These are phyloP conservation scores for Bos javanicus DNA, from an alignment of 2,113 vertebrate species.

Conservation along the genomic window DNA sequence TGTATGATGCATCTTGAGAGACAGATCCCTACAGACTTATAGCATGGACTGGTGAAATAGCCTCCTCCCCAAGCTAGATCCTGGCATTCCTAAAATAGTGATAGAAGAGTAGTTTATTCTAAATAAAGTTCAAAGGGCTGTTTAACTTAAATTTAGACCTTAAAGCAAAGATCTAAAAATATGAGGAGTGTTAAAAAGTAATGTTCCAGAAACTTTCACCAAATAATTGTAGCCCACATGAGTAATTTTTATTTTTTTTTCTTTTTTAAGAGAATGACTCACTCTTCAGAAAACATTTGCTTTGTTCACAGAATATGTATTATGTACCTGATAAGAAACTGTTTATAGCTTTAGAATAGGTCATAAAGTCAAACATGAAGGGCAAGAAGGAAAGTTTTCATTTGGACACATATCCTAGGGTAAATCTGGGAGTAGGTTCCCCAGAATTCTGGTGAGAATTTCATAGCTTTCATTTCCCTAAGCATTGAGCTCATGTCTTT, in stretches of 20 bases:
- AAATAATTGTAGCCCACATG: slow-evolving; percentile 27
- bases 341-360: background rate
- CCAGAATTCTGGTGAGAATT: background rate
- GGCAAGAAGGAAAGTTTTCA: background rate
- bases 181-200: slow-evolving; percentile 18
- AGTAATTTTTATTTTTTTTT: slow-evolving; percentile 2
- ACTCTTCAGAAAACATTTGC: background rate
- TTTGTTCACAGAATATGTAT: background rate
- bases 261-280: slow-evolving; percentile 7
- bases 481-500: background rate
- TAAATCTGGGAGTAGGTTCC: background rate
- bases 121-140: slow-evolving; percentile 29
- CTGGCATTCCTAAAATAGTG: background rate
- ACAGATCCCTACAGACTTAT: background rate
- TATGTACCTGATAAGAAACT: background rate
- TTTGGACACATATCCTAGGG: background rate
- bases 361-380: background rate
- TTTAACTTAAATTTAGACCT: slow-evolving; percentile 35
- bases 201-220: slow-evolving; percentile 38
- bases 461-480: background rate
- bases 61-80: background rate
- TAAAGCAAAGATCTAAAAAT: slow-evolving; percentile 43
- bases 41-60: background rate
- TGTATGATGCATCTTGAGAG: background rate
- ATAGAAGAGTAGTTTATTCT: background rate